These are phyloP conservation scores for Gallinago paraguaiae DNA, from an alignment of 2,113 vertebrate genomes.

Conservation along the genomic window DNA sequence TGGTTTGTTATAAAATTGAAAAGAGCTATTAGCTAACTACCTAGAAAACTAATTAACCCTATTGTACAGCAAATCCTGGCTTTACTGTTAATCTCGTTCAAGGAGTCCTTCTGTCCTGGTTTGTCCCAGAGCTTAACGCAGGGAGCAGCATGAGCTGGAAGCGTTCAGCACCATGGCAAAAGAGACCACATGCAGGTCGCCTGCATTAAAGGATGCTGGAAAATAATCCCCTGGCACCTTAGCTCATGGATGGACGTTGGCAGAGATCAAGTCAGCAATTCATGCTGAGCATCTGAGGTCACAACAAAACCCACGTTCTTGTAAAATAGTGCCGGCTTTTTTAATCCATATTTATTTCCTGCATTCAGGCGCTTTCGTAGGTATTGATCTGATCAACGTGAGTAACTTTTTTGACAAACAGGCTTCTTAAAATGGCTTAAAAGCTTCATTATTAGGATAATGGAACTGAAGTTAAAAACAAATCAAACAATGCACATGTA, in stretches of 20 bases:
- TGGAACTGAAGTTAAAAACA: slow-evolving; percentile 74
- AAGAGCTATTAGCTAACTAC: slow-evolving; percentile 21
- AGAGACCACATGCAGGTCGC: background rate
- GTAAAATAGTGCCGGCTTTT: slow-evolving; percentile 21
- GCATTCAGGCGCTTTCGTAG: slow-evolving; percentile 3
- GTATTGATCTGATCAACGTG: slow-evolving; percentile 64
- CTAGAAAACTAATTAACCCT: slow-evolving; percentile 42
- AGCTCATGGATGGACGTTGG: slow-evolving; percentile 31
- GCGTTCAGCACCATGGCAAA: slow-evolving; percentile 12
- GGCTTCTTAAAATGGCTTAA: slow-evolving; percentile 64
- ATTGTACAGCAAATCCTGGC: slow-evolving; percentile 22
- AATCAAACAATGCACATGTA: slow-evolving; percentile 73
- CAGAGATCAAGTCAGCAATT: background rate
- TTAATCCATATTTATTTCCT: slow-evolving; percentile 31
- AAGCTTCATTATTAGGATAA: slow-evolving; percentile 80
- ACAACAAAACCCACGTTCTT: background rate
- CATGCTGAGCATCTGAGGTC: slow-evolving; percentile 29
- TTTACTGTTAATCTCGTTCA: slow-evolving; percentile 33
- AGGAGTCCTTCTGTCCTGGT: slow-evolving; percentile 28
- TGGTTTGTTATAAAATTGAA: background rate
- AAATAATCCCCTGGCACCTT: slow-evolving; percentile 41
- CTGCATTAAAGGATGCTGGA: slow-evolving; percentile 19
- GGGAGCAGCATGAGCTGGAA: slow-evolving; percentile 2
- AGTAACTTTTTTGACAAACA: slow-evolving; percentile 65
- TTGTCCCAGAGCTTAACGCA: background rate